A percentile compares a stretch with the other conserved stretches of the same genome.
phyloP scores from a whole-genome alignment of 2,888 invertebrate species.

The Ichneumoninae sp. region DNA sequence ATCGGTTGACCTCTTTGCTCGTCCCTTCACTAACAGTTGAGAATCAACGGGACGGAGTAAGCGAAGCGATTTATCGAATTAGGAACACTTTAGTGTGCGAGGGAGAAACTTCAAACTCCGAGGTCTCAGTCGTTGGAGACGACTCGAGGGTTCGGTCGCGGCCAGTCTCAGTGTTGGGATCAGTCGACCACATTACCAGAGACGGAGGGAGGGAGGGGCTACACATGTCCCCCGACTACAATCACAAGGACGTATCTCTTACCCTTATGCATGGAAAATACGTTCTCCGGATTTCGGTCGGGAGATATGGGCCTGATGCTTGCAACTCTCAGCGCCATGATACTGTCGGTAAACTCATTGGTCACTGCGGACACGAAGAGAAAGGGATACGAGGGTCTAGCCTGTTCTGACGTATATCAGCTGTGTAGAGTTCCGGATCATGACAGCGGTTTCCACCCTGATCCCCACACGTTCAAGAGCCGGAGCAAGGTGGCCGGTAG shows the following conservation, averaged over 20 bases:
- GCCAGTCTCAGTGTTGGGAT: conserved; percentile 22
- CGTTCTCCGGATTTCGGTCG: not conserved
- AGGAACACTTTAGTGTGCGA: conserved; percentile 21
- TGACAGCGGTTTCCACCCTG: not conserved
- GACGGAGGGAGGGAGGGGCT: not conserved
- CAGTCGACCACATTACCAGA: conserved; percentile 17
- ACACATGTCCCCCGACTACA: not conserved
- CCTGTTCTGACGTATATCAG: conserved; percentile 16
- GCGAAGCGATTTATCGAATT: conserved; percentile 40
- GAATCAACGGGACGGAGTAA: conserved; percentile 25
- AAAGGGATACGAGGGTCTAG: not conserved
- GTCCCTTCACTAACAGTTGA: conserved; percentile 26
- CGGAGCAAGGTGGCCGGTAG: not conserved
- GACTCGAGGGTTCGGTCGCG: conserved; percentile 21
- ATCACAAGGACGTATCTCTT: not conserved
- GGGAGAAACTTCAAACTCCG: not conserved
- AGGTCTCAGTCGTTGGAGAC: conserved; percentile 8
- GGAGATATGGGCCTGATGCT: not conserved
- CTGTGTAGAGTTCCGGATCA: not conserved
- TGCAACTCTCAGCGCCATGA: conserved; percentile 20
- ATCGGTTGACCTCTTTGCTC: conserved; percentile 19
- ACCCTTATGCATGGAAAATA: not conserved
- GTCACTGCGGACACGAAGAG: conserved; percentile 4
- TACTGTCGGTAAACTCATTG: conserved; percentile 26
- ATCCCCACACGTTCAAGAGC: not conserved